A percentile compares a stretch with the other conserved stretches of the same genome.
phyloP scores from a whole-genome alignment of 1,140 invertebrate species.

The Chymomyza costata region DNA sequence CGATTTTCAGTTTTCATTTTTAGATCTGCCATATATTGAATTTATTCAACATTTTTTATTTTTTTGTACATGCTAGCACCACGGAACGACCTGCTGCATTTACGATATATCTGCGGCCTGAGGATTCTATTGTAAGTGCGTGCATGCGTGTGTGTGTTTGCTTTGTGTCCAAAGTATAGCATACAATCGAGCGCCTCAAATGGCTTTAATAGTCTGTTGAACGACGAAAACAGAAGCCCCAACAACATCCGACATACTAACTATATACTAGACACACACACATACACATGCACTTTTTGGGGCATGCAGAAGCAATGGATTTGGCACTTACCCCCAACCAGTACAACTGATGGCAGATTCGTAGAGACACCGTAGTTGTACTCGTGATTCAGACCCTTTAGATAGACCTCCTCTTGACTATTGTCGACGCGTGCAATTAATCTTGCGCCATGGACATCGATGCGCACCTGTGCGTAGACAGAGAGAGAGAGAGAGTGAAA shows the following conservation, averaged over 20 bases:
- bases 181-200: conserved; percentile 33
- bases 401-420: conserved; percentile 84
- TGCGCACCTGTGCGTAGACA: conserved; percentile 78
- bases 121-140: neutral
- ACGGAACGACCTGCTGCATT: too few relatives aligned
- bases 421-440: conserved; percentile 90
- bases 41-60: neutral
- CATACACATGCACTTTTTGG: neutral
- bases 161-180: conserved; percentile 33
- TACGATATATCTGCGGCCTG: too few relatives aligned
- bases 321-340: conserved; percentile 86
- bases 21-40: conserved; percentile 33
- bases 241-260: too few relatives aligned
- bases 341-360: conserved; percentile 89
- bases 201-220: conserved; percentile 43
- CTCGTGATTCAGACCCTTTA: conserved; percentile 86
- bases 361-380: conserved; percentile 89
- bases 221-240: neutral
- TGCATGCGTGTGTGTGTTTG: neutral
- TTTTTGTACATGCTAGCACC: too few relatives aligned
- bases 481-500: conserved; percentile 6
- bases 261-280: conserved; percentile 7
- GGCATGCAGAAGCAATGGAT: conserved; percentile 44
- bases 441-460: conserved; percentile 88
- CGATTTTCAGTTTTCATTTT: conserved; percentile 61